Base-by-base conservation (phyloP, 2,888 invertebrate genomes). In the Sicus ferrugineus region DNA sequence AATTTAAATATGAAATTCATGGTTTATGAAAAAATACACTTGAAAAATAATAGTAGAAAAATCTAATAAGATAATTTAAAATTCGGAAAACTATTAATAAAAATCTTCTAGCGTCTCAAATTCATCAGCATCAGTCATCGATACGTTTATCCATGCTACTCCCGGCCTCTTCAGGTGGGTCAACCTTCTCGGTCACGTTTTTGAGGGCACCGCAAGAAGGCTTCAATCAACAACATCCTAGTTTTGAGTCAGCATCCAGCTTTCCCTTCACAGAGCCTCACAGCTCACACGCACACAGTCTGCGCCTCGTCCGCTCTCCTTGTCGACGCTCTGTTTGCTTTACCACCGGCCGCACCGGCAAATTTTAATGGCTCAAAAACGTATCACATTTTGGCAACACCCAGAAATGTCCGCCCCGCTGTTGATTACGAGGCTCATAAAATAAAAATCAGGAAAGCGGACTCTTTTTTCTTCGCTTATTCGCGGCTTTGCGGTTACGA, bases 351-450 rank as follows among this genome's bases (percentile, higher is more conserved):
- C 38, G 38, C 26, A 14, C 3, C 14, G 28, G 34, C 38, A 66
- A 66, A 66, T 31, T 30, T 67, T 67, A 67, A 67, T 67, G 59
- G 11, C 58, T 48, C 48, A 48, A 54, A 67, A 59, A 31, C 58
- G 67, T 67, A 67, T 67, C 67, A 58, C 67, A 67, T 59, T 67
- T 67, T 42, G 66, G 67, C 58, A 67, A 48, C 58, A 58, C 67
- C 67, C 58, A 67, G 46, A 59, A 67, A 42, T 31, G 48, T 59
- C 58, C 67, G 58, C 59, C 67, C 59, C 34, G 28, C 56, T 42
- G 42, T 66, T 56, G 56, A 66, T 66, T 66, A 58, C 30, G 26
- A 21, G 30, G n/a, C 66, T 66, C 66, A 46, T 58, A 56, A 66
- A 64, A 64, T 30, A 26, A 50, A 26, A 56, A 38, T 38, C 52